Evolutionary conservation across 2,113 vertebrate species (phyloP).

Genomic region (Anguilla rostrata): DNA sequence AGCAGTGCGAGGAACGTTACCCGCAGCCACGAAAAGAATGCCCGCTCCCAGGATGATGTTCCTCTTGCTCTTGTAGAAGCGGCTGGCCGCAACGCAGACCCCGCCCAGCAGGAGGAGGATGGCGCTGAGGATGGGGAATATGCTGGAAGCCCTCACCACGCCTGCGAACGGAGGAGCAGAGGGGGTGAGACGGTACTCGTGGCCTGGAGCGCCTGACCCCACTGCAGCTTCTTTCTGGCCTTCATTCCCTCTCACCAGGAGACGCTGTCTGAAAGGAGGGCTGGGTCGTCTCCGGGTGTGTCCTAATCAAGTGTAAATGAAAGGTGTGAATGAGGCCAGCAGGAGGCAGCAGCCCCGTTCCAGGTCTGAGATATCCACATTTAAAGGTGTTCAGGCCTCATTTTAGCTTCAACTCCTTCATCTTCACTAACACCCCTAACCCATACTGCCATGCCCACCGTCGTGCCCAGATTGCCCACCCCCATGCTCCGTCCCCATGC

Average conservation of each 20-base stretch:
- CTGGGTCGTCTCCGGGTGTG: neutral
- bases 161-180: conserved; percentile 61
- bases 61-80: conserved; percentile 87
- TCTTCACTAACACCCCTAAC: neutral
- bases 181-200: neutral
- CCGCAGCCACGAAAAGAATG: conserved; percentile 91
- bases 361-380: neutral
- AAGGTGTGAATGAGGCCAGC: neutral
- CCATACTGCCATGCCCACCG: too few relatives aligned
- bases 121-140: conserved; percentile 94
- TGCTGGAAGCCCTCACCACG: conserved; percentile 90
- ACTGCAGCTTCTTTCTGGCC: neutral
- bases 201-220: neutral
- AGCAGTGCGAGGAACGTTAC: conserved; percentile 56
- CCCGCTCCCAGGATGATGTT: conserved; percentile 90
- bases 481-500: too few relatives aligned
- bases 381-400: neutral
- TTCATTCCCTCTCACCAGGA: neutral
- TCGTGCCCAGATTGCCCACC: neutral
- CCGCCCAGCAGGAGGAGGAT: conserved; percentile 87
- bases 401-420: neutral
- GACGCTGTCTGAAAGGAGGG: neutral
- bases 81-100: conserved; percentile 86
- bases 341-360: neutral
- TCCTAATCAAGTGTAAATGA: neutral